Evolutionary conservation across 2,888 invertebrate genomes (phyloP), one percentile per base, ranked within the genome.

Genomic region (Erebia aethiops): DNA sequence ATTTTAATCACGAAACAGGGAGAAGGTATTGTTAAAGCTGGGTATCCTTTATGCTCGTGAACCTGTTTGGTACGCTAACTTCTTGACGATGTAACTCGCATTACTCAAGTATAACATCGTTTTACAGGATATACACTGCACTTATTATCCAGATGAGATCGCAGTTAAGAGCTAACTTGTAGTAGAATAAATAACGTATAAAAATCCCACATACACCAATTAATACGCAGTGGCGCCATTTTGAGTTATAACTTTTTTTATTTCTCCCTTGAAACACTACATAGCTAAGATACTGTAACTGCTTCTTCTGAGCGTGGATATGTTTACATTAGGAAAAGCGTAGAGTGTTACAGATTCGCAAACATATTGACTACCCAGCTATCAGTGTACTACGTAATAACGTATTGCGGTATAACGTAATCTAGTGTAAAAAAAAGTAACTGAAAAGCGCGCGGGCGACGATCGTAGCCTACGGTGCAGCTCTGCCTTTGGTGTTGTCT

Each of bases 401-500:
- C 43, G 43, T 43, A 16, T 60, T 60, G 11, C 60, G 60, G 54
- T 54, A 18, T 54, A 16, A 54, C 11, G 54, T 41, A 35, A 35
- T 8, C 14, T 60, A 61, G 61, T 43, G 43, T 61, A 46, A 43
- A 61, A 43, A 61, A 35, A 43, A 41, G n/a, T 79, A 81, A 83
- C 80, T 74, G 77, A 75, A 80, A 79, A 81, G 82, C 81, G 88
- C 82, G 86, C 87, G 90, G 88, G 88, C 86, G 86, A 82, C 80
- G 76, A 81, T 81, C 80, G 83, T 80, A 80, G 84, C 83, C 81
- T 80, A 80, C 80, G 82, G 83, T 84, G 87, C 89, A 85, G 81
- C 86, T 87, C 85, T 89, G 91, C 92, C 90, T 92, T 92, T 84
- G 89, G 81, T 92, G 92, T 92, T 91, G 91, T 92, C 87, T 91